A percentile compares a stretch with the other conserved stretches of the same genome.
phyloP scores from a whole-genome alignment of 1,140 invertebrate species.

The Nasonia giraulti region DNA sequence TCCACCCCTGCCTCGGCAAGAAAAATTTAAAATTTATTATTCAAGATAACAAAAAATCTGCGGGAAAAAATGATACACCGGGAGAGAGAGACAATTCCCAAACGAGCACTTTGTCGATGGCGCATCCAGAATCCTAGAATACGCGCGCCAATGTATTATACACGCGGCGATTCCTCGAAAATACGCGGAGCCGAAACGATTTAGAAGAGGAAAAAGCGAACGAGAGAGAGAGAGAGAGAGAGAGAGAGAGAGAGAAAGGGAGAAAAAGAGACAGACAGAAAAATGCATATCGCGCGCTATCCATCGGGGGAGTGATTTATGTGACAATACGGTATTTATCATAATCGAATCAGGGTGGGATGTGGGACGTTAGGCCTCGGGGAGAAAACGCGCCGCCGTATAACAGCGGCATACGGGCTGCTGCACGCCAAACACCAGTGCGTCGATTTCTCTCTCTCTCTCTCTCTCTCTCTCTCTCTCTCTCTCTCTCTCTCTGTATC shows the following conservation, averaged over 20 bases:
- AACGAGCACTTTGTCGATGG: conserved; percentile 46
- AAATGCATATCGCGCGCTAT: conserved; percentile 41
- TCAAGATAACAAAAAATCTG: conserved; percentile 7
- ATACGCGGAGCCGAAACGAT: conserved; percentile 40
- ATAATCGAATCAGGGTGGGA: conserved; percentile 54
- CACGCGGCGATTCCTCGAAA: conserved; percentile 24
- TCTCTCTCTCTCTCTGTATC: conserved; percentile 6
- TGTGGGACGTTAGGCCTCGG: conserved; percentile 49
- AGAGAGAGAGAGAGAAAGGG: neutral
- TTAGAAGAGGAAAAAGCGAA: conserved; percentile 31
- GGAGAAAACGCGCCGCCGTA: conserved; percentile 40
- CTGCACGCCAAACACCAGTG: conserved; percentile 26
- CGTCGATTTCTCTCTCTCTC: conserved; percentile 6
- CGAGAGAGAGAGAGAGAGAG: neutral
- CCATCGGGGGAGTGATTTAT: conserved; percentile 51
- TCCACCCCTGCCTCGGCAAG: neutral
- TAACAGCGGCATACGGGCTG: conserved; percentile 24
- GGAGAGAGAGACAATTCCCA: conserved; percentile 37
- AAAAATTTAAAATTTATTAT: conserved; percentile 44
- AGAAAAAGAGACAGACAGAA: conserved; percentile 17
- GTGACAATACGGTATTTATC: conserved; percentile 54
- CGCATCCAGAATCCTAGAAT: conserved; percentile 14
- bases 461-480: conserved; percentile 20
- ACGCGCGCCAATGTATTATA: neutral
- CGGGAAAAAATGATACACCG: neutral